Conservation (phyloP, 2,113 vertebrate species). For the Cheilinus undulatus region DNA sequence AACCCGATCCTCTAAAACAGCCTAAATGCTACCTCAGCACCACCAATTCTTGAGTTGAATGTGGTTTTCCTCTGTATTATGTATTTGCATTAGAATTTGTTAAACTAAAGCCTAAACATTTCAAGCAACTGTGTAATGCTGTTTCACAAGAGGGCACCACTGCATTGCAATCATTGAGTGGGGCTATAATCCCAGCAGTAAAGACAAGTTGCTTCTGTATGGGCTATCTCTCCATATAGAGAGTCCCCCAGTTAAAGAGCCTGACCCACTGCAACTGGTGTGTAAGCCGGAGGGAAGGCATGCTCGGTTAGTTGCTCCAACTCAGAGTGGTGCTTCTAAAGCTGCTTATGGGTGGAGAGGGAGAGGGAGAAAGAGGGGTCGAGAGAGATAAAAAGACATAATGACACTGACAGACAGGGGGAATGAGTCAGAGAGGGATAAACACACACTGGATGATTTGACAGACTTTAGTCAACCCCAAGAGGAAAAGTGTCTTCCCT, state of each 20-base stretch:
- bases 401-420: conserved; percentile 50
- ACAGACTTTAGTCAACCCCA: conserved; percentile 37
- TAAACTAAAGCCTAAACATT: conserved; percentile 1
- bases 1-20: too few relatives aligned
- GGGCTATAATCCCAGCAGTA: conserved; percentile 13
- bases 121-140: not conserved
- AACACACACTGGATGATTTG: conserved; percentile 45
- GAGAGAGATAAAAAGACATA: conserved; percentile 23
- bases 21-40: too few relatives aligned
- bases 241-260: conserved; percentile 21
- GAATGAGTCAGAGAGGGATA: conserved; percentile 60
- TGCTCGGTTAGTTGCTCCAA: conserved; percentile 26
- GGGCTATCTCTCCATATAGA: not conserved
- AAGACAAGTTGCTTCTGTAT: conserved; percentile 24
- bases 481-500: conserved; percentile 25
- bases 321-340: conserved; percentile 33
- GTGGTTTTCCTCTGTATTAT: not conserved
- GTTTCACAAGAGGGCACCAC: conserved; percentile 52
- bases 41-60: not conserved
- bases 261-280: conserved; percentile 39
- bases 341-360: conserved; percentile 46
- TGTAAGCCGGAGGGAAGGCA: conserved; percentile 53
- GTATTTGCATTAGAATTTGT: not conserved
- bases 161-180: conserved; percentile 27
- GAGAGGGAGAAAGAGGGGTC: not conserved